Base-by-base conservation (phyloP, 2,888 invertebrate species). In the Actias luna region DNA sequence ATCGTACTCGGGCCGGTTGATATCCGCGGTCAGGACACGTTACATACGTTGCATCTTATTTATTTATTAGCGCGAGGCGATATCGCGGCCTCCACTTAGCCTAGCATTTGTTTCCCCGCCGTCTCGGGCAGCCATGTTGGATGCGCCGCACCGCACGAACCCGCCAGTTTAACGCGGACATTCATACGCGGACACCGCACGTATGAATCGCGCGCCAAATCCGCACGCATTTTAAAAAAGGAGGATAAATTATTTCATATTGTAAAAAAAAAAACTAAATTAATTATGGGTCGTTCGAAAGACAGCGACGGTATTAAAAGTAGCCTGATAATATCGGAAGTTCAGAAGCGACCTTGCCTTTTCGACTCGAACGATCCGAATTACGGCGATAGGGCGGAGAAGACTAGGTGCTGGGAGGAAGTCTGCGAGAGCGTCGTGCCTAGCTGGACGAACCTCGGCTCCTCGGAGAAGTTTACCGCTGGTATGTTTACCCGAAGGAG, bases 101-200 rank as follows among this genome's bases (percentile, higher is more conserved):
- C n/a, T 86, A 84, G 76, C 85, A 89, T 79, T 82, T 77, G 84
- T 83, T 85, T 82, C 78, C 76, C 80, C 79, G 82, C 76, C 75
- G 82, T 67, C 75, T 69, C 71, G 66, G 74, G 77, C 85, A 71
- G 90, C 90, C 90, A 90, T 90, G 75, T 89, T 89, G 76, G 80
- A 77, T 79, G 83, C 81, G 82, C 77, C 76, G 78, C 76, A 72
- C 75, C 73, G 75, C 70, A 79, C 81, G 76, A 65, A 71, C 83
- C 80, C 86, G 90, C 84, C 91, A 90, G 91, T 92, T 85, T 87
- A 76, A 82, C 90, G 89, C 91, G 88, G 87, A 77, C 89, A 74
- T 76, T 82, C 84, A 78, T 77, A 84, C 87, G 86, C 79, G 80
- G 75, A 76, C 75, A 78, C 69, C 83, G 83, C 80, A 76, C 78